A percentile compares a stretch with the other conserved stretches of the same genome.
phyloP scores from a whole-genome alignment of 2,797 vertebrate genomes.

The Synaphobranchus kaupii region DNA sequence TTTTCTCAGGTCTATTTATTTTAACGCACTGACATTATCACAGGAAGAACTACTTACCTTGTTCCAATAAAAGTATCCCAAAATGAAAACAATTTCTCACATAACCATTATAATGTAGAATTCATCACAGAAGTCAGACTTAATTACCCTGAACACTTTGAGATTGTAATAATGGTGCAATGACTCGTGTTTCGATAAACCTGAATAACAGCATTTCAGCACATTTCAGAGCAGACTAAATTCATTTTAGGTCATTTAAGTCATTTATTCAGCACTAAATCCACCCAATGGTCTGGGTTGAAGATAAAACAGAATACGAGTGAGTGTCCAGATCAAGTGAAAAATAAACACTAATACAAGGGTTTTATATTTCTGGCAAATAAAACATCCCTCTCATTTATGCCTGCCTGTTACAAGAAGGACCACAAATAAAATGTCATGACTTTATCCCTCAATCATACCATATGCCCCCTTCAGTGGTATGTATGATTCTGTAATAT shows the following conservation, averaged over 20 bases:
- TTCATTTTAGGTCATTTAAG: neutral
- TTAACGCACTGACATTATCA: neutral
- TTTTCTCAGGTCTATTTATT: neutral
- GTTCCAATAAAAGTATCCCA: neutral
- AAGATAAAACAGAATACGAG: neutral
- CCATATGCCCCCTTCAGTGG: neutral
- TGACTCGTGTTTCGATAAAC: neutral
- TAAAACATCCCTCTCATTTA: neutral
- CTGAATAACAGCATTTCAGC: neutral
- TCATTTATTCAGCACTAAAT: neutral
- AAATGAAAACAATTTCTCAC: neutral
- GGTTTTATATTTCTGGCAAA: neutral
- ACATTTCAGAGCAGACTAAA: neutral
- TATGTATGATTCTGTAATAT: neutral
- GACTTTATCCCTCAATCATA: neutral
- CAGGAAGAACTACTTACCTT: neutral
- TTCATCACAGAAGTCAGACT: neutral
- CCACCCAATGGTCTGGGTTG: neutral
- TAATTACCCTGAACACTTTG: neutral
- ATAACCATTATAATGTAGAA: neutral
- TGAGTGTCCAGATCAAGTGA: constrained; percentile 19
- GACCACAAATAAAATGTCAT: neutral
- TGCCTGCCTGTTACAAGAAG: neutral
- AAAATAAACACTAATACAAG: neutral
- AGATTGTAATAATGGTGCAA: neutral